These are phyloP conservation scores for fruit fly (Drosophila melanogaster) DNA, from an alignment of 1,140 invertebrate genomes.

Conservation along the genomic window DNA sequence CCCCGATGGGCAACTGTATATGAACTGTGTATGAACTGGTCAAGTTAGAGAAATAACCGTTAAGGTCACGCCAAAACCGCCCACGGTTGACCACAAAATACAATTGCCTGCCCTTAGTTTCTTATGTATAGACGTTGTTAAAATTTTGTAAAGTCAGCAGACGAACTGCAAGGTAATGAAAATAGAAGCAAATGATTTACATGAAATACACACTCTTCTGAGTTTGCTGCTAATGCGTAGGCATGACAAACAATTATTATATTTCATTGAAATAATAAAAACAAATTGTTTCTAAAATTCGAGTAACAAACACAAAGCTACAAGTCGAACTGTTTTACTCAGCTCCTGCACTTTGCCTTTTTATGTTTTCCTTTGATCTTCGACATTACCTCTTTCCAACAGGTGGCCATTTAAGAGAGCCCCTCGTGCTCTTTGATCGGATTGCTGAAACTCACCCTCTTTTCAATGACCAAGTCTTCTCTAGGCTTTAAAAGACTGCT, in stretches of 20 bases:
- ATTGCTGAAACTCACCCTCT: slow-evolving; percentile 26
- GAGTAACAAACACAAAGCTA: slow-evolving; percentile 80
- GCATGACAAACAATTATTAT: slow-evolving; percentile 79
- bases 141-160: slow-evolving; percentile 66
- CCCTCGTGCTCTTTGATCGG: slow-evolving; percentile 21
- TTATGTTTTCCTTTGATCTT: background rate
- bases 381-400: slow-evolving; percentile 2
- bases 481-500: background rate
- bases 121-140: slow-evolving; percentile 78
- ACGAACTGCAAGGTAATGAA: slow-evolving; percentile 40
- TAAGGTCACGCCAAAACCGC: slow-evolving; percentile 32
- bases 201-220: slow-evolving; percentile 68
- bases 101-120: slow-evolving; percentile 65
- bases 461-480: slow-evolving; percentile 1
- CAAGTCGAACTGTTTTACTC: slow-evolving; percentile 26
- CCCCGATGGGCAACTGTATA: slow-evolving; percentile 40
- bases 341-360: background rate
- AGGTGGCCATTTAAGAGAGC: slow-evolving; percentile 13
- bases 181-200: slow-evolving; percentile 56
- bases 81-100: slow-evolving; percentile 57
- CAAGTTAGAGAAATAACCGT: slow-evolving; percentile 60
- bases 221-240: slow-evolving; percentile 76
- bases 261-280: slow-evolving; percentile 83
- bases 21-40: slow-evolving; percentile 49
- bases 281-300: slow-evolving; percentile 83